Conservation (phyloP, 2,113 vertebrate species). For the Spheniscus mendiculus region DNA sequence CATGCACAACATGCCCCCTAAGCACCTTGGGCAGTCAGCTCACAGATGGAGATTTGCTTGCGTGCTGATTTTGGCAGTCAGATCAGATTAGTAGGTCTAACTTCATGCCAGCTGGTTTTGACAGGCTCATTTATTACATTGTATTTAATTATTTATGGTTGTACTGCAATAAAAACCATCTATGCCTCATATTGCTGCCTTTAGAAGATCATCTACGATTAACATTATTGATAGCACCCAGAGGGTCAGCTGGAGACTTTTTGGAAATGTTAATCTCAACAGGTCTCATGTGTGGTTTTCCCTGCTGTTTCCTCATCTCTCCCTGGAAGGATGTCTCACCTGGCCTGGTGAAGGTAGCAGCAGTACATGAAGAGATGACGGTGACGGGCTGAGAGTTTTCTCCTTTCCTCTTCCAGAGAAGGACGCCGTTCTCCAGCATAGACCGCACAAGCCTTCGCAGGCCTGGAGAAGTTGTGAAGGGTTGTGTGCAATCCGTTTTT, state of each 20-base stretch:
- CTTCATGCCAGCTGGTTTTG: neutral
- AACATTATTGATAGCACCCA: neutral
- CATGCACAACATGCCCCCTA: neutral
- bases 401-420: neutral
- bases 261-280: neutral
- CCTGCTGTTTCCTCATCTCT: neutral
- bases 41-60: neutral
- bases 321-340: neutral
- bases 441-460: neutral
- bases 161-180: neutral
- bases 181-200: neutral
- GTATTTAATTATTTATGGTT: slow-evolving; percentile 22
- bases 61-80: neutral
- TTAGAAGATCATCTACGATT: neutral
- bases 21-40: neutral
- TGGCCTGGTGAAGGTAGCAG: neutral
- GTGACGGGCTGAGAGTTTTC: neutral
- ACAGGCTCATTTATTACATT: neutral
- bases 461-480: neutral
- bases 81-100: neutral
- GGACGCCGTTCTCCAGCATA: rapidly evolving
- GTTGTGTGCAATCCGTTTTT: slow-evolving; percentile 12
- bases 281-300: neutral
- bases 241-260: neutral
- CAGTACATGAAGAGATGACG: neutral